phyloP scores from a whole-genome alignment of 2,797 vertebrate genomes.

The Clarias pachynema region DNA sequence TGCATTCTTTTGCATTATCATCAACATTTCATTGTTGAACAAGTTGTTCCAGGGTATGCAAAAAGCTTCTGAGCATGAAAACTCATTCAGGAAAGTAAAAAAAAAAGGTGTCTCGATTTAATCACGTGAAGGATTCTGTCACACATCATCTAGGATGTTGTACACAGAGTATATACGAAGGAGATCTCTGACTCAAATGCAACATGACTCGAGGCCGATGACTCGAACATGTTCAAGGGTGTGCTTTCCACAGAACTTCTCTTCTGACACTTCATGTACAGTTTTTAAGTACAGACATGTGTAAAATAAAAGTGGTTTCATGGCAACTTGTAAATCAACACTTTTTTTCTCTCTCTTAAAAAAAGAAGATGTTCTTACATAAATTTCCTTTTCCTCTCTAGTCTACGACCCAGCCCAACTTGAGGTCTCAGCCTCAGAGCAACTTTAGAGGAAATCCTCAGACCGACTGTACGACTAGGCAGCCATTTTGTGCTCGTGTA shows the following conservation, averaged over 20 bases:
- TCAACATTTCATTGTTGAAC: no score
- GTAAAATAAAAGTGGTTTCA: background rate
- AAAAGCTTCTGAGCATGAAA: no score
- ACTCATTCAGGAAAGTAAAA: background rate
- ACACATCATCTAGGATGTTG: background rate
- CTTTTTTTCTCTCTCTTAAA: background rate
- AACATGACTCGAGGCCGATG: background rate
- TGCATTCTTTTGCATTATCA: no score
- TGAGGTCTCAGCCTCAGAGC: slow-evolving; percentile 29
- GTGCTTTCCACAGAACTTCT: background rate
- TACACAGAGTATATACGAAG: background rate
- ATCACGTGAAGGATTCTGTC: background rate
- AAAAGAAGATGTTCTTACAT: slow-evolving; percentile 22
- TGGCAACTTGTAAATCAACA: background rate
- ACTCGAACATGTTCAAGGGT: background rate
- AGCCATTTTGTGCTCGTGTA: slow-evolving; percentile 48
- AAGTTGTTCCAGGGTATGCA: no score
- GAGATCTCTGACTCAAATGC: background rate
- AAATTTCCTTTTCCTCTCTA: slow-evolving; percentile 48
- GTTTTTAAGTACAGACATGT: background rate
- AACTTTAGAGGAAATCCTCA: slow-evolving; percentile 42
- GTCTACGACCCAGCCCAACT: slow-evolving; percentile 19
- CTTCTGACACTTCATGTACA: background rate
- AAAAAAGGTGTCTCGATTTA: no score
- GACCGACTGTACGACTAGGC: slow-evolving; percentile 30